A percentile compares a stretch with the other conserved stretches of the same genome.
Evolutionary conservation across 2,113 vertebrate genomes (phyloP).

Genomic region (Cavia aperea): DNA sequence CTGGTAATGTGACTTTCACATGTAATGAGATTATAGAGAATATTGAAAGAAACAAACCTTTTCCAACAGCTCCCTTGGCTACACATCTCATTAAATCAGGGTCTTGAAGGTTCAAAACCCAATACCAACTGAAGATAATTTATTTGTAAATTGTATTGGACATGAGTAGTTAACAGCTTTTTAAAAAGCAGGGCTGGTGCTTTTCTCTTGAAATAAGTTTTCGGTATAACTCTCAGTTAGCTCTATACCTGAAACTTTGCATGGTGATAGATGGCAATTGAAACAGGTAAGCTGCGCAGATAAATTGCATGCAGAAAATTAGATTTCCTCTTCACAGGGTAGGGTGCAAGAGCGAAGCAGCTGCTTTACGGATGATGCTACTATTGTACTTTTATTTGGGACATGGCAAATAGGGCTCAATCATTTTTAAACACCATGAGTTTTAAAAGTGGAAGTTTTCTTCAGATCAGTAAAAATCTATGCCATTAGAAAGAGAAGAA

Average conservation of each 20-base stretch:
- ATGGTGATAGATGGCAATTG: not conserved
- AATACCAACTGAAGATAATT: not conserved
- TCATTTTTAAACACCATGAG: not conserved
- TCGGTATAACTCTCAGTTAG: not conserved
- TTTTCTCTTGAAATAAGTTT: not conserved
- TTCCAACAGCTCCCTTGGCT: not conserved
- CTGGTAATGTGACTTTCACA: not conserved
- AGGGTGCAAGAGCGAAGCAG: not conserved
- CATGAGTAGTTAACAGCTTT: not conserved
- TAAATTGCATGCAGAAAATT: not conserved
- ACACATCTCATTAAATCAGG: not conserved
- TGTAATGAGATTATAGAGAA: not conserved
- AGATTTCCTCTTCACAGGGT: not conserved
- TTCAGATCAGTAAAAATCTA: not conserved
- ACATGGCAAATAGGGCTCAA: not conserved
- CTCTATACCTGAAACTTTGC: not conserved
- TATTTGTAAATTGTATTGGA: not conserved
- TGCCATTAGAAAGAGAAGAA: not conserved
- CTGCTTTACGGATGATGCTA: not conserved
- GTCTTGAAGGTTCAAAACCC: not conserved
- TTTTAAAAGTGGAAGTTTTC: not conserved
- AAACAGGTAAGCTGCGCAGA: not conserved
- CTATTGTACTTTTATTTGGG: not conserved
- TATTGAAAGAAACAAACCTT: not conserved
- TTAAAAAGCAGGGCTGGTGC: not conserved